A percentile compares a stretch with the other conserved stretches of the same genome.
These are phyloP conservation scores for Conistra vaccinii DNA, from an alignment of 2,888 invertebrate genomes.

Conservation along the genomic window DNA sequence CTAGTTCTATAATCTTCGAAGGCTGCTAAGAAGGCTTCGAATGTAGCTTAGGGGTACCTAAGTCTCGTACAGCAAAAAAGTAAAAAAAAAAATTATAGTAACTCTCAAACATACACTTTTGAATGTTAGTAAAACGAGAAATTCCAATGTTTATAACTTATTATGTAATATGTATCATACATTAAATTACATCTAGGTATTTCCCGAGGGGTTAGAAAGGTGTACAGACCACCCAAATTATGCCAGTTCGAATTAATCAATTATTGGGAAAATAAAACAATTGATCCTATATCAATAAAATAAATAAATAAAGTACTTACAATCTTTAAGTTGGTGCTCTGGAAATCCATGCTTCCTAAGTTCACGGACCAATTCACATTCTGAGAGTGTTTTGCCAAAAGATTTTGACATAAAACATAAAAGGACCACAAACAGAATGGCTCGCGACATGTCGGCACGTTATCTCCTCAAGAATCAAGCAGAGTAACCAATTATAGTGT, in stretches of 20 bases:
- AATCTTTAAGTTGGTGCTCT: constrained; percentile 72
- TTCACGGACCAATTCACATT: constrained; percentile 75
- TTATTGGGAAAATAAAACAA: neutral
- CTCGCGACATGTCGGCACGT: constrained; percentile 69
- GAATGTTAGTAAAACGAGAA: too few species aligned
- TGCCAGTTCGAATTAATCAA: neutral
- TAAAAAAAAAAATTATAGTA: too few species aligned
- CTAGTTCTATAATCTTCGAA: neutral
- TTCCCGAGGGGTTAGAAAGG: neutral
- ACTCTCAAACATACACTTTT: too few species aligned
- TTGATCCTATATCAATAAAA: neutral
- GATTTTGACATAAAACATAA: constrained; percentile 54
- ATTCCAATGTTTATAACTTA: neutral
- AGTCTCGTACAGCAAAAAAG: too few species aligned
- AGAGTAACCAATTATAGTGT: constrained; percentile 58
- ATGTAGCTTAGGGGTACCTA: neutral
- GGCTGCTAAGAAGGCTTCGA: neutral
- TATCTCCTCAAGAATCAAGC: constrained; percentile 62
- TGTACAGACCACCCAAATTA: neutral
- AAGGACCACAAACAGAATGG: constrained; percentile 52
- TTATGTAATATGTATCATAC: too few species aligned
- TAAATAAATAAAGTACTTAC: constrained; percentile 70
- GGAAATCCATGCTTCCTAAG: constrained; percentile 76
- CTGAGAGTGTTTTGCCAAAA: constrained; percentile 66
- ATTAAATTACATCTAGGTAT: neutral